Percentiles rank a stretch among this genome's conserved stretches.
phyloP scores from a whole-genome alignment of 2,113 vertebrate genomes.

The Andinoacara biseriatus region DNA sequence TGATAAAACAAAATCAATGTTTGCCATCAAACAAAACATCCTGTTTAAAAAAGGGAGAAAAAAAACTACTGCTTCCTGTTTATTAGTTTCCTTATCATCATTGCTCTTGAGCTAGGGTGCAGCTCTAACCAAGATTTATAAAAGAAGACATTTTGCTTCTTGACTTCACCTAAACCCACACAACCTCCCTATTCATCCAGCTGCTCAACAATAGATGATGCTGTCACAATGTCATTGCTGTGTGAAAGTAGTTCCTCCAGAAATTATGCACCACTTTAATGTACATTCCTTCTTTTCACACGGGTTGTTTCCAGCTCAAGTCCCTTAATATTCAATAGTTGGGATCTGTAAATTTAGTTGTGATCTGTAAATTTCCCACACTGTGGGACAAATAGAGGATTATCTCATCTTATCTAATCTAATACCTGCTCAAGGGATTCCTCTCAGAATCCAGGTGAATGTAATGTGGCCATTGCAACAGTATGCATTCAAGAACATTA shows the following conservation, averaged over 20 bases:
- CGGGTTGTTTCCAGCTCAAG: neutral
- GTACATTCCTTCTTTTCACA: conserved; percentile 14
- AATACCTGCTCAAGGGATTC: conserved; percentile 31
- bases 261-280: conserved; percentile 5
- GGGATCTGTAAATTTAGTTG: neutral
- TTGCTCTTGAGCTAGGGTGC: neutral
- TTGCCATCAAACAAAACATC: neutral
- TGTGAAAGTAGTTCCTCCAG: neutral
- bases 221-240: conserved; percentile 9
- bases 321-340: neutral
- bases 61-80: neutral
- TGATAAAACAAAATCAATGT: neutral
- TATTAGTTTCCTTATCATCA: neutral
- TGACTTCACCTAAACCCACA: neutral
- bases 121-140: neutral
- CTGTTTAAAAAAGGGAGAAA: neutral
- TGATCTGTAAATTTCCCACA: no score
- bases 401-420: no score
- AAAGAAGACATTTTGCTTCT: neutral
- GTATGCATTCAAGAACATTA: neutral
- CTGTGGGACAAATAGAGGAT: no score
- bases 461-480: neutral
- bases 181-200: neutral
- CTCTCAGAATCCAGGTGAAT: conserved; percentile 7
- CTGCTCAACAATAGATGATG: neutral